These are phyloP conservation scores for Psophia crepitans DNA, from an alignment of 2,113 vertebrate genomes.

Conservation along the genomic window DNA sequence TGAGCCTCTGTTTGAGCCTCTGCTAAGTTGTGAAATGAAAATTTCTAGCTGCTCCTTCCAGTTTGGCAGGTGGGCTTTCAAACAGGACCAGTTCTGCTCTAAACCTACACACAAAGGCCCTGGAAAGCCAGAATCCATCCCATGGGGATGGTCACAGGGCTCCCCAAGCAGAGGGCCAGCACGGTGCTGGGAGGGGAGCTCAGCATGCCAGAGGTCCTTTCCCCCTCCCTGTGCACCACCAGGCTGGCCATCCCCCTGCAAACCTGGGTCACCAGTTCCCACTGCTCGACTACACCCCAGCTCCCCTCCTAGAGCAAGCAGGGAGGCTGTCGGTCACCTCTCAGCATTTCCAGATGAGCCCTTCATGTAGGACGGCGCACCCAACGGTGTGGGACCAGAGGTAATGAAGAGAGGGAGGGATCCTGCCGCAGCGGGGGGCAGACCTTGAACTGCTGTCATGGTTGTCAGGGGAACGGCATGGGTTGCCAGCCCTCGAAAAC, in stretches of 20 bases:
- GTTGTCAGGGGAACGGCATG: constrained; percentile 34
- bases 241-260: background rate
- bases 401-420: background rate
- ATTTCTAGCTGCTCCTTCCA: background rate
- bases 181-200: background rate
- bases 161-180: background rate
- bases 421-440: background rate
- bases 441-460: constrained; percentile 18
- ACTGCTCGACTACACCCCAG: background rate
- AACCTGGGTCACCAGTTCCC: background rate
- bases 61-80: background rate
- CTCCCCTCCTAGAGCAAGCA: background rate
- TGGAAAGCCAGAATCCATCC: background rate
- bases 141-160: accelerated
- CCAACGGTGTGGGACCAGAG: background rate
- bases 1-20: background rate
- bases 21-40: background rate
- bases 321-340: background rate
- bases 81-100: background rate
- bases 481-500: background rate
- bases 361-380: accelerated
- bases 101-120: background rate
- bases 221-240: background rate
- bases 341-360: background rate
- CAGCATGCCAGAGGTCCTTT: accelerated